Base-by-base conservation (phyloP, 2,888 invertebrate species). In the Heteromurus nitidus region DNA sequence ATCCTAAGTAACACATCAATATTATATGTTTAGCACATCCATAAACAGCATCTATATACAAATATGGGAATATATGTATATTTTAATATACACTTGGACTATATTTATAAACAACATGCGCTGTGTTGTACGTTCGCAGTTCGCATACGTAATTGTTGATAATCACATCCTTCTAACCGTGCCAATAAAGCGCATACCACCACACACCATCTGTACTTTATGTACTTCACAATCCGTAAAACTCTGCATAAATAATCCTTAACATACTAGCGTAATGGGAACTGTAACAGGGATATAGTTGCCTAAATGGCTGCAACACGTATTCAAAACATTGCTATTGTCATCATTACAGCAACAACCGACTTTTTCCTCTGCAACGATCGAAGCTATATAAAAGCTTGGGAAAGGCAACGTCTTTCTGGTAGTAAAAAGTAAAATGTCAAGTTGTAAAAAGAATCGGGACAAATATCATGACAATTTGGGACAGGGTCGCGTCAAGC, bases 401-500 rank as follows among this genome's bases (percentile, higher is more conserved):
- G 13, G 11, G 26, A 55, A 5, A 36, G 36, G 13, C 36, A 36
- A 9, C 13, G n/a, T 26, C 26, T 26, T 13, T 55, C 26, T 55
- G 55, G 55, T 26, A 55, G n/a, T 1, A 18, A 58, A 1, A 30
- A 18, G 30, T 13, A n/a, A 20, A 42, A 31, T 24, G 65, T 65
- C 44, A 65, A 65, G 44, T 36, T 30, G 42, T 62, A 42, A 20
- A 42, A 44, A 62, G 65, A 65, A 42, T 67, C 47, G 18, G 26
- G 20, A 47, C 44, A 67, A 67, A 47, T 24, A 44, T 67, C 26
- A 67, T 26, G n/a, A 18, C 26, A 26, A 67, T 67, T 28, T 67
- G 44, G 67, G 50, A 47, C 67, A 67, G 67, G 67, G 67, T 47
- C 67, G 50, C 18, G 67, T 44, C n/a, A n/a, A n/a, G n/a, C n/a